Evolutionary conservation across 30 jellyfish, hydroid and myxozoan species (phyloP).

Genomic region (Hydra vulgaris): DNA sequence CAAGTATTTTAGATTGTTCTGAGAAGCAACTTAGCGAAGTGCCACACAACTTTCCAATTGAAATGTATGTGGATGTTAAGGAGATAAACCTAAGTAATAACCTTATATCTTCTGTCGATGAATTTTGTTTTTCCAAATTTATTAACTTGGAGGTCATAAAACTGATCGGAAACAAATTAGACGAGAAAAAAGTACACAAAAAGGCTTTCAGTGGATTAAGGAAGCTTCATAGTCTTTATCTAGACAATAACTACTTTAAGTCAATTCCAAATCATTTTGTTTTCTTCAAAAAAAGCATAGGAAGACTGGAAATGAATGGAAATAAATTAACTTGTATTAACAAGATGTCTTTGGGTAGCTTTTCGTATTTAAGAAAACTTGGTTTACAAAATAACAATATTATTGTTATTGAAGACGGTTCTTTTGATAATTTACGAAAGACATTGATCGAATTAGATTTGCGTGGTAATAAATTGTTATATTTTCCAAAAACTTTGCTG

Average conservation of each 20-base stretch:
- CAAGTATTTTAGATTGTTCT: conserved; percentile 1
- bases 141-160: not conserved
- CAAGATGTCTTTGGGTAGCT: not conserved
- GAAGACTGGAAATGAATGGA: not conserved
- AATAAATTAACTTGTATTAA: not conserved
- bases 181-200: not conserved
- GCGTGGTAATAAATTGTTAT: conserved; percentile 1
- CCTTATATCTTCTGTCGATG: not conserved
- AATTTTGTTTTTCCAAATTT: not conserved
- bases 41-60: not conserved
- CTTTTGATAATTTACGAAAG: not conserved
- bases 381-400: conserved; percentile 4
- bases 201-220: not conserved
- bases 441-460: not conserved
- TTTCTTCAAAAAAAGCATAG: not conserved
- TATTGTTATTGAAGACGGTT: not conserved
- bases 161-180: not conserved
- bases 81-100: conserved; percentile 3
- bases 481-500: conserved; percentile 10
- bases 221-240: not conserved
- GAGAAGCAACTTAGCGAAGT: not conserved
- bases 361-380: not conserved
- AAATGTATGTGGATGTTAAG: not conserved
- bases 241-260: not conserved
- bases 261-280: not conserved